These are phyloP conservation scores for Urocynchramus pylzowi DNA, from an alignment of 2,113 vertebrate genomes.

Conservation along the genomic window DNA sequence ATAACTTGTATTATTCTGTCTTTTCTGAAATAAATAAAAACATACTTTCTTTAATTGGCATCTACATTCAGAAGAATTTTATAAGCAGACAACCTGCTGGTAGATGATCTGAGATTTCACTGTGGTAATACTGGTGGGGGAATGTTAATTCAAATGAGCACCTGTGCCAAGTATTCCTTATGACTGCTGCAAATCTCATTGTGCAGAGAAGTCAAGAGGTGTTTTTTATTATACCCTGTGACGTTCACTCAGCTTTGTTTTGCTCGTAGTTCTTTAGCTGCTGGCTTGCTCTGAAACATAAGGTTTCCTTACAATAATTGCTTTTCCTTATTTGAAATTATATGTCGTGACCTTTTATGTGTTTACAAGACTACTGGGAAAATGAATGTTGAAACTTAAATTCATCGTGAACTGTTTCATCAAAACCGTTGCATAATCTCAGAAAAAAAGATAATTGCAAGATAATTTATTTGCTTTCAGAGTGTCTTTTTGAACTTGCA, in stretches of 20 bases:
- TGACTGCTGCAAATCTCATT: background rate
- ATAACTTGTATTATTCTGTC: background rate
- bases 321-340: background rate
- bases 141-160: background rate
- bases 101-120: background rate
- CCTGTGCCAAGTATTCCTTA: background rate
- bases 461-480: background rate
- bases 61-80: background rate
- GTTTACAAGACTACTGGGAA: background rate
- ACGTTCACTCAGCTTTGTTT: background rate
- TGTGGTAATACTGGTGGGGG: background rate
- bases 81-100: background rate
- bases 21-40: background rate
- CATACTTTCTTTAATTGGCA: background rate
- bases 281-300: background rate
- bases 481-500: background rate
- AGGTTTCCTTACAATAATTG: background rate
- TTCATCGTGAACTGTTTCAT: conserved; percentile 21
- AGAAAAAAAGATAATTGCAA: background rate
- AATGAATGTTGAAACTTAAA: conserved; percentile 22
- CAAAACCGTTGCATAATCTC: background rate
- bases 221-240: background rate
- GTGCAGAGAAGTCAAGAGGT: background rate
- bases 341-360: background rate
- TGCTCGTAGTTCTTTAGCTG: background rate